These are phyloP conservation scores for Andricus curvator DNA, from an alignment of 2,888 invertebrate species.

Conservation along the genomic window DNA sequence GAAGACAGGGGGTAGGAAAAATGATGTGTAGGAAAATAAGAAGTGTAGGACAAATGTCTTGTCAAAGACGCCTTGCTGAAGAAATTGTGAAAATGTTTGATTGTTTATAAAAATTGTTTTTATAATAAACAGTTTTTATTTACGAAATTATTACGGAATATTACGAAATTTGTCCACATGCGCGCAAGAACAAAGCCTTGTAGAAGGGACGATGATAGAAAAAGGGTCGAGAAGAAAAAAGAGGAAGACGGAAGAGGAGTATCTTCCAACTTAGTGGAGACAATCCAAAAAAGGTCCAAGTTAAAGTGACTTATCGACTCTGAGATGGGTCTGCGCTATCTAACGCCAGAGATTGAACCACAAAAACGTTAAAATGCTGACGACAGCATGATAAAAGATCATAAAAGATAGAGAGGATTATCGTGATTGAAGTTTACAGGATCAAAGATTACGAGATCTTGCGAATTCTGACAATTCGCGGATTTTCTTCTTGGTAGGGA, in stretches of 20 bases:
- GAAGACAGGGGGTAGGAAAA: too few relatives aligned
- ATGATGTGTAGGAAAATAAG: too few relatives aligned
- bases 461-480: not conserved
- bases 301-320: not conserved
- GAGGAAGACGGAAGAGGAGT: not conserved
- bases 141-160: too few relatives aligned
- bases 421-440: not conserved
- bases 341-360: constrained; percentile 1
- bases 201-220: not conserved
- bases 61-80: too few relatives aligned
- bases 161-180: too few relatives aligned
- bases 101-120: too few relatives aligned
- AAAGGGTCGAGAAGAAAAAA: not conserved
- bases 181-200: too few relatives aligned
- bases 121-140: too few relatives aligned
- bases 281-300: not conserved
- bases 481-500: not conserved
- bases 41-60: too few relatives aligned
- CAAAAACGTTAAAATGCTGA: constrained; percentile 2
- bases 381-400: not conserved
- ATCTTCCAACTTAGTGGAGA: not conserved
- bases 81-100: too few relatives aligned
- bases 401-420: not conserved
- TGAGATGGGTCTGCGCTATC: not conserved
- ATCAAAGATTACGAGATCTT: not conserved